Percentiles rank a stretch among this genome's conserved stretches.
Conservation (phyloP, 2,797 vertebrate species). For the Telmatherina bonti region DNA sequence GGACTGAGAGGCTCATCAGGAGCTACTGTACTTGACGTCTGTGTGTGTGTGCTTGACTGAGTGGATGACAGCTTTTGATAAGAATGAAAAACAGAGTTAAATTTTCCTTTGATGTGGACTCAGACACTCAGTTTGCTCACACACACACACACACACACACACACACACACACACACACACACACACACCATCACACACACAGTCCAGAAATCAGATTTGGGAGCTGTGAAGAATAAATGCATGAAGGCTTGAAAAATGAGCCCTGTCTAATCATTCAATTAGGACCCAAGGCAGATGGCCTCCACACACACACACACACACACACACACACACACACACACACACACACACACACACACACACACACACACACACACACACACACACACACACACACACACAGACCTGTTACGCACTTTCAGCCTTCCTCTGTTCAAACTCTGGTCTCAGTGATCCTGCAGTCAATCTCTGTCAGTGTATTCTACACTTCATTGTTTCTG, state of each 20-base stretch:
- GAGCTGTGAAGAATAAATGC: slow-evolving; percentile 73
- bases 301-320: slow-evolving; percentile 50
- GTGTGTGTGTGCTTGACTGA: slow-evolving; percentile 31
- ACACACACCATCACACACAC: too few species aligned
- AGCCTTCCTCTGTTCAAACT: slow-evolving; percentile 4
- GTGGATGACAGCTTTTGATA: slow-evolving; percentile 63
- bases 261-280: slow-evolving; percentile 78
- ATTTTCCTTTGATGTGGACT: slow-evolving; percentile 61
- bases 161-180: slow-evolving; percentile 30
- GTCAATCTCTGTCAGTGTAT: slow-evolving; percentile 22
- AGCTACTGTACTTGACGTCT: slow-evolving; percentile 25
- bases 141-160: slow-evolving; percentile 35
- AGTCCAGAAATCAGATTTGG: slow-evolving; percentile 73
- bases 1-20: slow-evolving; percentile 20
- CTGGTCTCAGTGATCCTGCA: slow-evolving; percentile 8
- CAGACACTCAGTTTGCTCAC: slow-evolving; percentile 16
- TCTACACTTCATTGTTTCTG: slow-evolving; percentile 7
- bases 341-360: slow-evolving; percentile 19
- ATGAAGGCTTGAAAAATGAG: slow-evolving; percentile 76
- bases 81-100: slow-evolving; percentile 62
- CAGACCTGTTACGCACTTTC: slow-evolving; percentile 9
- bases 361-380: too few species aligned
- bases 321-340: slow-evolving; percentile 46
- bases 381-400: slow-evolving; percentile 26
- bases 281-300: slow-evolving; percentile 75